A percentile compares a stretch with the other conserved stretches of the same genome.
phyloP scores from a whole-genome alignment of 2,888 invertebrate species.

The Dynastes grantii region DNA sequence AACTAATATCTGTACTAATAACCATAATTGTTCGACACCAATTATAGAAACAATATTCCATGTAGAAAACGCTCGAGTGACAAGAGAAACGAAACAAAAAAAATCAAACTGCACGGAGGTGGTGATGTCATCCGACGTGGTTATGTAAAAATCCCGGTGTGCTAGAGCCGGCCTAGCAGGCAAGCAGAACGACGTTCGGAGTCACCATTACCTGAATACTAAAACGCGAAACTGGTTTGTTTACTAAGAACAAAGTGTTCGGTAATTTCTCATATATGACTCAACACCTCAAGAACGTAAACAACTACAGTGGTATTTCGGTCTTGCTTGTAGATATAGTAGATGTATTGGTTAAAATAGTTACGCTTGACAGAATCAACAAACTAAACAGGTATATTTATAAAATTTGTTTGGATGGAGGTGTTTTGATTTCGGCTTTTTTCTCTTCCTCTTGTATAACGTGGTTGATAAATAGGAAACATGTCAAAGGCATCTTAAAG shows the following conservation, averaged over 20 bases:
- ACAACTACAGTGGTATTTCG: constrained; percentile 9
- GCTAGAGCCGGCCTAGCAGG: not conserved
- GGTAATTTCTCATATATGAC: constrained; percentile 25
- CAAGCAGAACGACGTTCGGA: not conserved
- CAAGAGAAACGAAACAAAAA: not conserved
- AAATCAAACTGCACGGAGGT: not conserved
- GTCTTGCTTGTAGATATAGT: constrained; percentile 2
- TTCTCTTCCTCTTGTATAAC: not conserved
- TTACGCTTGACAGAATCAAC: constrained; percentile 9
- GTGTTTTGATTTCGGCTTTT: not conserved
- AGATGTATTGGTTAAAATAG: constrained; percentile 15
- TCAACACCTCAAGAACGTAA: constrained; percentile 34
- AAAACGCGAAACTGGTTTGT: constrained; percentile 27
- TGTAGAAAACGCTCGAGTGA: not conserved
- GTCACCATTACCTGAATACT: constrained; percentile 42
- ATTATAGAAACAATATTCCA: constrained; percentile 4
- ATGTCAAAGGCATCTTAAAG: too few species aligned
- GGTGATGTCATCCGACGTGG: constrained; percentile 8
- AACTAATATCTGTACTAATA: not conserved
- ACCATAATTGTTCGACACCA: constrained; percentile 2
- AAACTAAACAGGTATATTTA: constrained; percentile 9
- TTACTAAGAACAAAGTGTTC: constrained; percentile 27
- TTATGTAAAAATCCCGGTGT: constrained; percentile 5
- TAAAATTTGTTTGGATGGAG: constrained; percentile 8
- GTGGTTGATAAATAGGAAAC: too few species aligned